Evolutionary conservation across 2,113 vertebrate genomes (phyloP).

Genomic region (Azemiops feae): DNA sequence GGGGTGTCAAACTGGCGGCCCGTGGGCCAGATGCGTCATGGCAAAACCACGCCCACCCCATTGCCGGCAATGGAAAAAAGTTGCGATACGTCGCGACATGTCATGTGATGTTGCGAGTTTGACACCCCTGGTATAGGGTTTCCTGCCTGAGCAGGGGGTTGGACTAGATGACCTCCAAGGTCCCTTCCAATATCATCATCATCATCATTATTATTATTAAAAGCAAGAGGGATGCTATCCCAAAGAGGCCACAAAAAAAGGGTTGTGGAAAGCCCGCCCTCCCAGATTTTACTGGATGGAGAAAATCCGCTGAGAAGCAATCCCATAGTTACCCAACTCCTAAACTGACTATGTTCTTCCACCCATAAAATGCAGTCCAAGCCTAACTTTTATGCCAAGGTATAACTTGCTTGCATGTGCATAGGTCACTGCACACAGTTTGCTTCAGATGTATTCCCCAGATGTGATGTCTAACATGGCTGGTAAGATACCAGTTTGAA

Average conservation of each 20-base stretch:
- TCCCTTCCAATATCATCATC: too few relatives aligned
- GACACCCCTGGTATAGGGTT: too few relatives aligned
- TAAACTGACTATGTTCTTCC: neutral
- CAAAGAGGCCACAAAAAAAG: neutral
- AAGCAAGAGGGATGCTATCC: neutral
- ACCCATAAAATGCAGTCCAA: neutral
- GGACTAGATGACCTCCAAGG: too few relatives aligned
- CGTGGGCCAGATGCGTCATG: too few relatives aligned
- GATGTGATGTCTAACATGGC: neutral
- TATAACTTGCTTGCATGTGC: neutral
- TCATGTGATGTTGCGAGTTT: too few relatives aligned
- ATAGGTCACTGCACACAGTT: neutral
- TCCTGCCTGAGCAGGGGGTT: too few relatives aligned
- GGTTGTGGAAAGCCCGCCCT: too few relatives aligned
- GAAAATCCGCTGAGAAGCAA: neutral
- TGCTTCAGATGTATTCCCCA: neutral
- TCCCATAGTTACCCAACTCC: neutral
- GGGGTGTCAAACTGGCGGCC: too few relatives aligned
- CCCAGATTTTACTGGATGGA: neutral
- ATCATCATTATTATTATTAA: neutral
- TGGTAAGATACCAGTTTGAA: neutral
- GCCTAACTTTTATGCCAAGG: neutral
- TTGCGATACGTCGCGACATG: too few relatives aligned
- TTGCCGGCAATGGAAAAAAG: too few relatives aligned
- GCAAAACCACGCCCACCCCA: too few relatives aligned